A percentile compares a stretch with the other conserved stretches of the same genome.
phyloP scores from a whole-genome alignment of 2,797 vertebrate species.

The Hypotaenidia philippensis region DNA sequence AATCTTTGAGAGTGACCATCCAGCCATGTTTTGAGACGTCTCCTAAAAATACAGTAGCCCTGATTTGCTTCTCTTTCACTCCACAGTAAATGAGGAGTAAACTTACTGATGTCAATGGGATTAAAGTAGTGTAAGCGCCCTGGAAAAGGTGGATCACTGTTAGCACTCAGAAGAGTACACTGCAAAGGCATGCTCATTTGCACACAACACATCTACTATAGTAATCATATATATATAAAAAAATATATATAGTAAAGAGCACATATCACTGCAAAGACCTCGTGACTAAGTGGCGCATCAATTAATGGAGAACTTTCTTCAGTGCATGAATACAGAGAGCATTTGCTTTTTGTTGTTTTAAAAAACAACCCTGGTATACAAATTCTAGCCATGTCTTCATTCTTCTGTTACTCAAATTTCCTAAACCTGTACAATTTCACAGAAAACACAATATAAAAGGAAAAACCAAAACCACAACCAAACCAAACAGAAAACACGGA shows the following conservation, averaged over 20 bases:
- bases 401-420: conserved; percentile 3
- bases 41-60: conserved; percentile 1
- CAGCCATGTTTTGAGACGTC: neutral
- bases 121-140: conserved; percentile 41
- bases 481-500: neutral
- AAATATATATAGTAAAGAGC: neutral
- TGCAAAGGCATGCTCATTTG: conserved; percentile 1
- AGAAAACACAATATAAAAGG: neutral
- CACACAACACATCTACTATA: neutral
- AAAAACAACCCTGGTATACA: neutral
- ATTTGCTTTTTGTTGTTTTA: neutral
- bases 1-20: too few relatives aligned
- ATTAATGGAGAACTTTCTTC: neutral
- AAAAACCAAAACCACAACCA: neutral
- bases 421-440: neutral
- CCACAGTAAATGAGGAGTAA: conserved; percentile 38
- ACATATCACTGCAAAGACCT: neutral
- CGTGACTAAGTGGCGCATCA: neutral
- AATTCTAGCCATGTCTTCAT: neutral
- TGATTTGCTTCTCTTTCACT: conserved; percentile 12
- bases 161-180: conserved; percentile 8
- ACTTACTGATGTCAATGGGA: conserved; percentile 24
- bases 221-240: neutral
- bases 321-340: neutral
- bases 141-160: conserved; percentile 16